Evolutionary conservation across 2,113 vertebrate genomes (phyloP), one percentile per base, ranked within the genome.

Genomic region (Onychostoma macrolepis): DNA sequence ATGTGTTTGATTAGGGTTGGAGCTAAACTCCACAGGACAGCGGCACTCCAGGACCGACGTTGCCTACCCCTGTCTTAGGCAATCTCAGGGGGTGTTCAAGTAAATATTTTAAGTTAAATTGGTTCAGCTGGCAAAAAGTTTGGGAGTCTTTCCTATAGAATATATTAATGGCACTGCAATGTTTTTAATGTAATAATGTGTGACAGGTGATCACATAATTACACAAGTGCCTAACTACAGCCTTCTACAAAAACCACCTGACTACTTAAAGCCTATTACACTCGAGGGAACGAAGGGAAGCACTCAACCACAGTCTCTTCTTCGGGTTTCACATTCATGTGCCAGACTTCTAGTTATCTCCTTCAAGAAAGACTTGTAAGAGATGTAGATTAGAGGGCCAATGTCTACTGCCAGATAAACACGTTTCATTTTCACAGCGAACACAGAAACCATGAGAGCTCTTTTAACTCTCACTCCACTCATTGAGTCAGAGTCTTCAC

Each of bases 311-410:
- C 30, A 80, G 77, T 86, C 67, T 80, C 26, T 87, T 81, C 30
- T 63, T 80, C 78, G 87, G 89, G 86, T 88, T 90, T 83, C 43
- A 77, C 74, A 45, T 48, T 84, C 86, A 91, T 82, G 12, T 85
- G 76, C 78, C 75, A 90, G 85, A 88, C 89, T 89, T 90, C 53
- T 83, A 90, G 90, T 94, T 91, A 91, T 86, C 78, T 83, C 67
- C 75, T 41, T 30, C 87, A 83, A 92, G 92, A 89, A 90, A 92
- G 88, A 92, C 87, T 86, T 90, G 89, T 90, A 88, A 86, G 84
- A 86, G 58, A 30, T 72, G 45, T 4, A 89, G 88, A 94, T 92
- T 93, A 93, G 88, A 93, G 91, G 91, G 89, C 79, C 56, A 69
- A 67, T 9, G 80, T 88, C 77, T 75, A 41, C 61, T 74, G 80